phyloP scores from a whole-genome alignment of 2,797 vertebrate genomes.

The Ibycter americanus region DNA sequence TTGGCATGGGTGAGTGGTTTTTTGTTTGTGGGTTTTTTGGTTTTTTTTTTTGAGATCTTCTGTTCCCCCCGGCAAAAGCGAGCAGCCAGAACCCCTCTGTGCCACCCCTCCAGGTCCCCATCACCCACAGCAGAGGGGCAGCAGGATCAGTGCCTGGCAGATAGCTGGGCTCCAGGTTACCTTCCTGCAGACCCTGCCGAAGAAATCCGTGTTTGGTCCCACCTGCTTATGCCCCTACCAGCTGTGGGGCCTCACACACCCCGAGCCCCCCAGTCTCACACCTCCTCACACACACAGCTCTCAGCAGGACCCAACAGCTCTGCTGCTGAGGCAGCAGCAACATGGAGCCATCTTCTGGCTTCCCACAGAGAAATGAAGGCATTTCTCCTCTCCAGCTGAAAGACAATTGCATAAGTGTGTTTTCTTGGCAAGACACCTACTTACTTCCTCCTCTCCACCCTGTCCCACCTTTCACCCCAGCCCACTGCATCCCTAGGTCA shows the following conservation, averaged over 20 bases:
- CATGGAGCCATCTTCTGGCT: neutral
- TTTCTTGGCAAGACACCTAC: neutral
- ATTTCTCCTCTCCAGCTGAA: neutral
- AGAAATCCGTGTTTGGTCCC: neutral
- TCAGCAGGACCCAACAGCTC: neutral
- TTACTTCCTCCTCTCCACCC: neutral
- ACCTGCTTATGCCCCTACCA: neutral
- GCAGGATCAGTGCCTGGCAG: neutral
- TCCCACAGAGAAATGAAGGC: neutral
- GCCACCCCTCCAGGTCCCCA: neutral
- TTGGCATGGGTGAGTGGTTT: fast-evolving
- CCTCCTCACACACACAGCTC: fast-evolving
- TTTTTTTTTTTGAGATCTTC: neutral
- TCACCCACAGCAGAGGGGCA: neutral
- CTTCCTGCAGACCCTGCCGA: neutral
- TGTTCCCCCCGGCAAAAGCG: fast-evolving
- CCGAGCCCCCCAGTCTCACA: too few relatives aligned
- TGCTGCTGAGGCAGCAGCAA: neutral
- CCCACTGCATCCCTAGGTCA: fast-evolving
- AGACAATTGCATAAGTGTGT: fast-evolving
- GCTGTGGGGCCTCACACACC: fast-evolving
- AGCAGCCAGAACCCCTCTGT: neutral
- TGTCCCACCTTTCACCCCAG: neutral
- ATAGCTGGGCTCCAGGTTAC: neutral
- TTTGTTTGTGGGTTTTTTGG: neutral